Conservation (phyloP, 2,797 vertebrate genomes). For the Bradypodion ventrale region DNA sequence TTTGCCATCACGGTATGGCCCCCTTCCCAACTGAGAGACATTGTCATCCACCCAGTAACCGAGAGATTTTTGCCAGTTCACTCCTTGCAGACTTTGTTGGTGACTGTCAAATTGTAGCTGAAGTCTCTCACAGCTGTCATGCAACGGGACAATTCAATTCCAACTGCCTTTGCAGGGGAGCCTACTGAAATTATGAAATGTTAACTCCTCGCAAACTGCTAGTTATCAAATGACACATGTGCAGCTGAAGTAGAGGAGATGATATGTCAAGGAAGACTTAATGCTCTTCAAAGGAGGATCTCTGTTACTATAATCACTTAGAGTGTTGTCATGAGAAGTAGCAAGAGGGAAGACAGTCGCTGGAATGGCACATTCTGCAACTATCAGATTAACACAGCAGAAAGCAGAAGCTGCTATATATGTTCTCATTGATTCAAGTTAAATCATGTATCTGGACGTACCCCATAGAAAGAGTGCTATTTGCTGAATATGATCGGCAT, state of each 20-base stretch:
- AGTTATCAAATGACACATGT: conserved; percentile 28
- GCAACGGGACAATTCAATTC: conserved; percentile 40
- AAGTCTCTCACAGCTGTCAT: conserved; percentile 47
- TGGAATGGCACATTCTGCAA: accelerated
- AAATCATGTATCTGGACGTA: neutral
- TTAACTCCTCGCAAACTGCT: conserved; percentile 22
- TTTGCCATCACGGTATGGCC: too few relatives aligned
- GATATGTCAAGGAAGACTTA: conserved; percentile 23
- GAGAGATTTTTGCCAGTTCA: conserved; percentile 15
- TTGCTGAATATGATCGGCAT: neutral
- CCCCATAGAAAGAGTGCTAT: neutral
- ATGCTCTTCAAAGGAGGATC: conserved; percentile 14
- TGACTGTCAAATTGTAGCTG: conserved; percentile 6
- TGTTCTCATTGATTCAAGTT: neutral
- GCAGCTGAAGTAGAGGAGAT: conserved; percentile 34
- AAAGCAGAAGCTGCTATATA: neutral
- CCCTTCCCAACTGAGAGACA: conserved; percentile 35
- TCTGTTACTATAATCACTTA: neutral
- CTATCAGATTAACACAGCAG: neutral
- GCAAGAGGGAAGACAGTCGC: conserved; percentile 5
- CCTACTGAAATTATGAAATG: conserved; percentile 47
- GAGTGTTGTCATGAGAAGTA: neutral
- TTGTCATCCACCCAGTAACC: conserved; percentile 11
- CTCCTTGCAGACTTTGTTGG: conserved; percentile 36
- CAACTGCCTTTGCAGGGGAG: conserved; percentile 36